A percentile compares a stretch with the other conserved stretches of the same genome.
These are phyloP conservation scores for Marasmarcha lunaedactyla DNA, from an alignment of 2,888 invertebrate genomes.

Conservation along the genomic window DNA sequence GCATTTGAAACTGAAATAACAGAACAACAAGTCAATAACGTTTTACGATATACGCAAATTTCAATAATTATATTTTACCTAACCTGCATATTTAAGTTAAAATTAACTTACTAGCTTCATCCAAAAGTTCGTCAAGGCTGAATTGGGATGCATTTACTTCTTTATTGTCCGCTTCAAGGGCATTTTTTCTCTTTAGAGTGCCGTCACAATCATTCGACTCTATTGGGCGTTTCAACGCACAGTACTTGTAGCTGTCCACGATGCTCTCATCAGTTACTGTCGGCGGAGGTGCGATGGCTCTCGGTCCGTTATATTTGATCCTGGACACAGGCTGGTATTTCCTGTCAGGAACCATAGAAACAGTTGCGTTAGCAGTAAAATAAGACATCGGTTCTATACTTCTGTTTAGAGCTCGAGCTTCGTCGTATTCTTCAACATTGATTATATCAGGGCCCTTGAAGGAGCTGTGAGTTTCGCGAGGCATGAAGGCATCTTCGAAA, in stretches of 20 bases:
- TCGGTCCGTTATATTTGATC: no score
- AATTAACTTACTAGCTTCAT: conserved; percentile 24
- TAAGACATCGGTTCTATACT: no score
- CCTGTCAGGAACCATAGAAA: no score
- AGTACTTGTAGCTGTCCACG: no score
- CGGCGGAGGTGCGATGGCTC: no score
- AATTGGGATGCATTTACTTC: conserved; percentile 5
- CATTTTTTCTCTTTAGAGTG: conserved; percentile 21
- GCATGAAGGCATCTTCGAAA: background rate
- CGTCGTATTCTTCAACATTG: background rate
- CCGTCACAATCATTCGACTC: conserved; percentile 16
- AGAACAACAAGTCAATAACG: conserved; percentile 2
- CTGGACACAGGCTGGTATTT: no score
- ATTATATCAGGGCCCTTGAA: background rate
- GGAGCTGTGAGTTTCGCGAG: background rate
- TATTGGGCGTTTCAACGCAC: conserved; percentile 22
- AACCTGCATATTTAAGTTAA: background rate
- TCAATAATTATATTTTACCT: background rate
- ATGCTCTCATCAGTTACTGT: no score
- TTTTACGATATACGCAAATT: background rate
- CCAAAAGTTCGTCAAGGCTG: conserved; percentile 23
- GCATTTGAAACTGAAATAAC: conserved; percentile 25
- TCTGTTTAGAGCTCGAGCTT: no score
- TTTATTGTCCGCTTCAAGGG: no score
- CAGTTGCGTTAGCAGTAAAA: no score